Evolutionary conservation across 1,140 invertebrate genomes (phyloP).

Genomic region (Xylocopa sonorina): DNA sequence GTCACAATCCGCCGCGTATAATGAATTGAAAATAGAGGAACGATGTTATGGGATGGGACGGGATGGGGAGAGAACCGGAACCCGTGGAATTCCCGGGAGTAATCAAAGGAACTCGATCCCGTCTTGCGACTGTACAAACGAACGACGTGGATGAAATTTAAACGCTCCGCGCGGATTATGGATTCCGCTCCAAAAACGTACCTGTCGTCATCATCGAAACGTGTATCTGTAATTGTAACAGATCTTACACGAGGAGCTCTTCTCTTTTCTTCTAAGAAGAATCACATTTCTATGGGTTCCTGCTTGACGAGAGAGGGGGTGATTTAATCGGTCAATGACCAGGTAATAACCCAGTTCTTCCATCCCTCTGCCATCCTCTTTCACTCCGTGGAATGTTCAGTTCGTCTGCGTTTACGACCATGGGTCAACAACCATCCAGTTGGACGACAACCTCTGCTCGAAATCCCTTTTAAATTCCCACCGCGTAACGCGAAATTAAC

Average conservation of each 20-base stretch:
- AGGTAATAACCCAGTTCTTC: not conserved
- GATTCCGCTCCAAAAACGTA: not conserved
- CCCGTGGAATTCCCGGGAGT: constrained; percentile 12
- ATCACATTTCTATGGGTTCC: no score
- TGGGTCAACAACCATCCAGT: not conserved
- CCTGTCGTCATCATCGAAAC: not conserved
- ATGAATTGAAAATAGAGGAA: constrained; percentile 21
- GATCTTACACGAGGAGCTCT: no score
- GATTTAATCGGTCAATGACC: not conserved
- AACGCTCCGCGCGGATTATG: constrained; percentile 6
- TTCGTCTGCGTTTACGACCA: not conserved
- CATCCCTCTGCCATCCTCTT: no score
- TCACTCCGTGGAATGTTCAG: not conserved
- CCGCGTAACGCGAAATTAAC: constrained; percentile 25
- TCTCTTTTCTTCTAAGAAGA: no score
- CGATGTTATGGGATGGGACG: not conserved
- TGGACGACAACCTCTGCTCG: not conserved
- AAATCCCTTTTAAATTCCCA: not conserved
- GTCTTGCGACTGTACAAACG: constrained; percentile 21
- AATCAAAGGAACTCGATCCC: constrained; percentile 33
- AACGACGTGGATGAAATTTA: constrained; percentile 35
- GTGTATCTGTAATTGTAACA: no score
- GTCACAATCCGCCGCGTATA: not conserved
- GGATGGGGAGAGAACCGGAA: not conserved
- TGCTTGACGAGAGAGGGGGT: no score